phyloP scores from a whole-genome alignment of 2,113 vertebrate species.

The Bagarius yarrelli region DNA sequence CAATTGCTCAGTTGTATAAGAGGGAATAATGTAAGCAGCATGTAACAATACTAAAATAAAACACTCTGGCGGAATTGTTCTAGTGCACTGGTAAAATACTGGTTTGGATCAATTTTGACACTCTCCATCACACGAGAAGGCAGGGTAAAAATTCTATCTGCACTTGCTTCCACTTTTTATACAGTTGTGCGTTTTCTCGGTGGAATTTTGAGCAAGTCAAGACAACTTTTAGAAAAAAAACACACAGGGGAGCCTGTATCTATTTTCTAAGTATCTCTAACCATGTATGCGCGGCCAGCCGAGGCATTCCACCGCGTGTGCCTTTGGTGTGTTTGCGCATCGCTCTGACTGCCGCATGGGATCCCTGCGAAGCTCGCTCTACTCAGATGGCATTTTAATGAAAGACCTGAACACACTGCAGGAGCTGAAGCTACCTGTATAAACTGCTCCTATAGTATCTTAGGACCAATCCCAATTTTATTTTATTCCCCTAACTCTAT shows the following conservation, averaged over 20 bases:
- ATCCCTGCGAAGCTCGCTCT: constrained; percentile 19
- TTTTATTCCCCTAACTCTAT: too few relatives aligned
- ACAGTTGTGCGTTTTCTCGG: background rate
- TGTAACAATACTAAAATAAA: too few relatives aligned
- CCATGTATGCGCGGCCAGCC: constrained; percentile 11
- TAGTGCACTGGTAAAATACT: too few relatives aligned
- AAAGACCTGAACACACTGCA: constrained; percentile 23
- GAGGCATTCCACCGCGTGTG: background rate
- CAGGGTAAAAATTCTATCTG: background rate
- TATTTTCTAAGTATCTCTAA: constrained; percentile 17
- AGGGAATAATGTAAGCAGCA: too few relatives aligned
- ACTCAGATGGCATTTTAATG: constrained; percentile 29
- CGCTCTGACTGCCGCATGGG: constrained; percentile 18
- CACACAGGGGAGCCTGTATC: constrained; percentile 32
- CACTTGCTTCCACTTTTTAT: background rate
- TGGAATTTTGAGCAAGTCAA: background rate
- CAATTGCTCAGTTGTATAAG: too few relatives aligned
- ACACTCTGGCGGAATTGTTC: too few relatives aligned
- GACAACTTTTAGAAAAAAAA: constrained; percentile 15
- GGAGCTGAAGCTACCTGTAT: constrained; percentile 14
- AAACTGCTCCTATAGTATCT: background rate
- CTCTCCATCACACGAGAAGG: background rate
- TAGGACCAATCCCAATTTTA: too few relatives aligned
- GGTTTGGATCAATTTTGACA: constrained; percentile 1
- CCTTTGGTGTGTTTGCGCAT: constrained; percentile 27